Percentiles rank a stretch among this genome's conserved stretches.
Conservation (phyloP, 1,140 invertebrate genomes). For the Paralvinella palmiformis region DNA sequence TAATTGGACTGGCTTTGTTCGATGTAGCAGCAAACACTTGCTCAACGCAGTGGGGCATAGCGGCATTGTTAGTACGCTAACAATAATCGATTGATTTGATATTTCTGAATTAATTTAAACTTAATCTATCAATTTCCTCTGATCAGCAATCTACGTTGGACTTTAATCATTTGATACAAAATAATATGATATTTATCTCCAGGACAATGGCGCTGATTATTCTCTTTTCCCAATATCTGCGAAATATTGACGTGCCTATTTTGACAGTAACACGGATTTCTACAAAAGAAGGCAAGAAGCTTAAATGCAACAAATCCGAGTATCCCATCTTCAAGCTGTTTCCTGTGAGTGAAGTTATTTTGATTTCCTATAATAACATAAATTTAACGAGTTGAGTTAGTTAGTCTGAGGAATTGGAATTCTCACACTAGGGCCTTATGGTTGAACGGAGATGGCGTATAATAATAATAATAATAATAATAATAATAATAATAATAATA, state of each 20-base stretch:
- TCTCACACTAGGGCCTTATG: too few relatives aligned
- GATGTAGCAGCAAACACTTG: slow-evolving; percentile 40
- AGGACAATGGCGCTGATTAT: slow-evolving; percentile 76
- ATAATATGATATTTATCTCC: slow-evolving; percentile 18
- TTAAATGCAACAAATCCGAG: slow-evolving; percentile 51
- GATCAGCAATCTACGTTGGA: neutral
- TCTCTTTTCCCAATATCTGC: slow-evolving; percentile 75
- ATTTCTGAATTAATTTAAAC: neutral
- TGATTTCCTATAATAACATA: too few relatives aligned
- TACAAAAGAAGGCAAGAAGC: slow-evolving; percentile 54
- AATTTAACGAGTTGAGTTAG: too few relatives aligned
- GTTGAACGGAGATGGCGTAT: too few relatives aligned
- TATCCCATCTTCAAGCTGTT: slow-evolving; percentile 76
- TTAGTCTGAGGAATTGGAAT: too few relatives aligned
- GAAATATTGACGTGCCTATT: slow-evolving; percentile 63
- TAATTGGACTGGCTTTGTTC: slow-evolving; percentile 43
- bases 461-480: too few relatives aligned
- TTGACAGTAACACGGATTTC: slow-evolving; percentile 23
- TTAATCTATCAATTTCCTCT: neutral
- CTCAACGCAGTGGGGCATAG: slow-evolving; percentile 38
- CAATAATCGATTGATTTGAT: neutral
- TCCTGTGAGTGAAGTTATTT: slow-evolving; percentile 59
- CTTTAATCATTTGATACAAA: neutral
- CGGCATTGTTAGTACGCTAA: slow-evolving; percentile 35
- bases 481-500: too few relatives aligned